Percentiles rank a stretch among this genome's conserved stretches.
phyloP scores from a whole-genome alignment of 2,888 invertebrate species.

The Sinelater perroti region DNA sequence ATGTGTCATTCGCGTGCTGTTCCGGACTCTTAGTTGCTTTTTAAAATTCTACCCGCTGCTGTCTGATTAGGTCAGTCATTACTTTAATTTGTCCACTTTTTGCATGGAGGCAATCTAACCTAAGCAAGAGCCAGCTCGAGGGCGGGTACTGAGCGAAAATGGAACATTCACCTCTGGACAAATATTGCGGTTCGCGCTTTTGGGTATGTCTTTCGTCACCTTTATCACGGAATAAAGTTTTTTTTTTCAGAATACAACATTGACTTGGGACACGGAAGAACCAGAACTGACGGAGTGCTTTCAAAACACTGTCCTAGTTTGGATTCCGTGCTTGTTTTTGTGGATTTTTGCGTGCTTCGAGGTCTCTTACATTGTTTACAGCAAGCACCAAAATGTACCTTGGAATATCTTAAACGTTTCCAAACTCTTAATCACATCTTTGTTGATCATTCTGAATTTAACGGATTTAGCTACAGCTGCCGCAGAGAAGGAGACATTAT shows the following conservation, averaged over 20 bases:
- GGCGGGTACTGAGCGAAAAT: conserved; percentile 52
- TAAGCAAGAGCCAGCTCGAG: background rate
- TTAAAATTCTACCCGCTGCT: too few relatives aligned
- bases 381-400: conserved; percentile 81
- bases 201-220: conserved; percentile 67
- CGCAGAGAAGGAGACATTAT: conserved; percentile 63
- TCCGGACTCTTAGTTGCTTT: background rate
- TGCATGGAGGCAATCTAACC: background rate
- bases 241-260: conserved; percentile 73
- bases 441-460: conserved; percentile 70
- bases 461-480: conserved; percentile 67
- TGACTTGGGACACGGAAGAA: conserved; percentile 82
- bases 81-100: background rate
- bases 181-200: conserved; percentile 80
- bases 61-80: too few relatives aligned
- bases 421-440: conserved; percentile 73
- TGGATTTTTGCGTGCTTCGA: conserved; percentile 82
- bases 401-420: conserved; percentile 77
- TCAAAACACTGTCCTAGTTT: conserved; percentile 87
- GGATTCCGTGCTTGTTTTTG: conserved; percentile 87
- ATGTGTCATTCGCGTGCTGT: too few relatives aligned
- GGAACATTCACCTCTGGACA: conserved; percentile 72
- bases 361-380: conserved; percentile 76
- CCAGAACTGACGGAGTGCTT: conserved; percentile 91
- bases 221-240: background rate